Evolutionary conservation across 2,113 vertebrate genomes (phyloP).

Genomic region (Phylloscopus trochilus): DNA sequence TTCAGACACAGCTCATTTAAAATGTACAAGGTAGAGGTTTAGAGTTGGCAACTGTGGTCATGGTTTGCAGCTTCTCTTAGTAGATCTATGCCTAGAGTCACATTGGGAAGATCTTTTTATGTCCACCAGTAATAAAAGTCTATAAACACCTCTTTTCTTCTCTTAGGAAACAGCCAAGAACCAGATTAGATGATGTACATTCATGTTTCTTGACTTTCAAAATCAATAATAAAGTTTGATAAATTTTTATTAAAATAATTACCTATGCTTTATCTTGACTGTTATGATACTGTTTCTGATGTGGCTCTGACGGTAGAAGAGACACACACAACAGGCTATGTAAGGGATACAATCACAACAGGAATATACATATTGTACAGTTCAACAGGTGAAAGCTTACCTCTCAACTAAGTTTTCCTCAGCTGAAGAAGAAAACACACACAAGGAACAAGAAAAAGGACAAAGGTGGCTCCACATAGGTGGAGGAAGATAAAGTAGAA

Average conservation of each 20-base stretch:
- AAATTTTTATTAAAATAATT: background rate
- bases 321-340: background rate
- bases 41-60: background rate
- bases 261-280: background rate
- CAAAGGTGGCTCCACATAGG: background rate
- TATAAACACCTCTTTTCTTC: background rate
- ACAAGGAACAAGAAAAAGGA: background rate
- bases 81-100: background rate
- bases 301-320: background rate
- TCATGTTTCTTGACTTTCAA: background rate
- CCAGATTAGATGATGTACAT: background rate
- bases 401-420: background rate
- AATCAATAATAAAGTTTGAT: background rate
- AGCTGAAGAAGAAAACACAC: background rate
- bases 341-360: background rate
- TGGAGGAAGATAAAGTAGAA: background rate
- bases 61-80: background rate
- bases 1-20: background rate
- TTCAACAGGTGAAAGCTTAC: background rate
- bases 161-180: background rate
- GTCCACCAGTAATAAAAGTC: background rate
- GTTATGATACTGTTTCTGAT: background rate
- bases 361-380: rapidly evolving
- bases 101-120: background rate
- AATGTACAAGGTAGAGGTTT: background rate